Conservation (phyloP, 2,888 invertebrate genomes). For the Troides helena region DNA sequence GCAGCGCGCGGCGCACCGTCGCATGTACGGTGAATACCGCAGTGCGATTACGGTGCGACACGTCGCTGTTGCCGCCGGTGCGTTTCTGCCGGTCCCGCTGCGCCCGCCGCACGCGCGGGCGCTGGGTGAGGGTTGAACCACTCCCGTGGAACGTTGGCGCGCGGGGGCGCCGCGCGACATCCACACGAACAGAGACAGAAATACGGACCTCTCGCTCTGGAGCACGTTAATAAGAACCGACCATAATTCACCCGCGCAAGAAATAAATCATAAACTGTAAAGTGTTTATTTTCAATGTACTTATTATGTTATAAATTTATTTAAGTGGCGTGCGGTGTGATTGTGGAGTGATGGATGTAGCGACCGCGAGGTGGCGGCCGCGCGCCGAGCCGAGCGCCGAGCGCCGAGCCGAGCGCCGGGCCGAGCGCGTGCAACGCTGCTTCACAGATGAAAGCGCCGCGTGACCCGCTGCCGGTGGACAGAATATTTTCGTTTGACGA, state of each 20-base stretch:
- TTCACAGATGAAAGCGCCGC: no score
- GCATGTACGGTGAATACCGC: no score
- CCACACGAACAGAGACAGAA: slow-evolving; percentile 66
- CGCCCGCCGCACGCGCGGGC: slow-evolving; percentile 46
- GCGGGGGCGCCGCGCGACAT: slow-evolving; percentile 67
- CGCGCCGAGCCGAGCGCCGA: no score
- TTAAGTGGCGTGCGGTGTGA: slow-evolving; percentile 76
- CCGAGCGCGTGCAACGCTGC: no score
- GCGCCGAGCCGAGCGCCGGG: no score
- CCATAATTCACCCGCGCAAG: slow-evolving; percentile 73
- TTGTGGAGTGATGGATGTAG: slow-evolving; percentile 78
- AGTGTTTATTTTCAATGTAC: slow-evolving; percentile 79
- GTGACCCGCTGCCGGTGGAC: no score
- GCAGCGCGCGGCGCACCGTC: no score
- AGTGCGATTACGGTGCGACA: no score
- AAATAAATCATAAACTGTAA: slow-evolving; percentile 78
- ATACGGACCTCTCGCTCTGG: slow-evolving; percentile 62
- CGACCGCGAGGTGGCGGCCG: slow-evolving; percentile 46
- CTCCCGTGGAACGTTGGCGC: slow-evolving; percentile 73
- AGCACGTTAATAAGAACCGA: slow-evolving; percentile 63
- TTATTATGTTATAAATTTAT: slow-evolving; percentile 80
- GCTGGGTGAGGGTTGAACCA: slow-evolving; percentile 73
- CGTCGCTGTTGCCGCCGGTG: no score
- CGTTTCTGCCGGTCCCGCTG: not conserved
- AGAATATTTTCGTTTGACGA: no score